A percentile compares a stretch with the other conserved stretches of the same genome.
Evolutionary conservation across 1,140 invertebrate species (phyloP).

Genomic region (Magallana ariakensis): DNA sequence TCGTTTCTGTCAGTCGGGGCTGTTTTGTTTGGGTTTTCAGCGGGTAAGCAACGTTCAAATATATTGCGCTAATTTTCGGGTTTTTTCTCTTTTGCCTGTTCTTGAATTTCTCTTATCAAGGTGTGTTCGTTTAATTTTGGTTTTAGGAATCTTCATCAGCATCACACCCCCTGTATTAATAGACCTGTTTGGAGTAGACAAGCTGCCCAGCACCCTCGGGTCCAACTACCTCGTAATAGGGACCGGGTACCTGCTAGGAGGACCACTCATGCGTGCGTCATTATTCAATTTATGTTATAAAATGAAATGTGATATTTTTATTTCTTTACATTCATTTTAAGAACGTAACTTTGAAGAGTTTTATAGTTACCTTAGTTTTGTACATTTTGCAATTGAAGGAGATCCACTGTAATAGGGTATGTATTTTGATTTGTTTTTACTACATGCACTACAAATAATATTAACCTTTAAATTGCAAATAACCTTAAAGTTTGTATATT

Average conservation of each 20-base stretch:
- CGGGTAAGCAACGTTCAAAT: not conserved
- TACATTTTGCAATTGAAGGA: too few relatives aligned
- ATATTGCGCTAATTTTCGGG: not conserved
- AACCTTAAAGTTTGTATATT: too few relatives aligned
- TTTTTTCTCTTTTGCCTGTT: not conserved
- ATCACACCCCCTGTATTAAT: not conserved
- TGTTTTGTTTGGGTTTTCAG: not conserved
- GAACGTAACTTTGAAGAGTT: too few relatives aligned
- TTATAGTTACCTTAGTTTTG: too few relatives aligned
- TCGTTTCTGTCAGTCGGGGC: not conserved
- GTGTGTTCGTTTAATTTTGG: not conserved
- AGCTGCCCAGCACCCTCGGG: not conserved
- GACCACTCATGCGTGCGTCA: not conserved
- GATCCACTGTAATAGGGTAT: not conserved
- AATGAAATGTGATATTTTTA: not conserved
- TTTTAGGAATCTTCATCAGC: not conserved
- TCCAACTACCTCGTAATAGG: not conserved
- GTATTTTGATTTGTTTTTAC: not conserved
- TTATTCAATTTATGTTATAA: not conserved
- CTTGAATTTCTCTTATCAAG: not conserved
- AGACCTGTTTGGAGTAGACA: not conserved
- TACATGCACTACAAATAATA: too few relatives aligned
- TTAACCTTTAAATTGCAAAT: too few relatives aligned
- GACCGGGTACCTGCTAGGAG: not conserved
- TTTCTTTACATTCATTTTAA: not conserved